phyloP scores from a whole-genome alignment of 2,797 vertebrate species.

The Paratrypauchen microcephalus region DNA sequence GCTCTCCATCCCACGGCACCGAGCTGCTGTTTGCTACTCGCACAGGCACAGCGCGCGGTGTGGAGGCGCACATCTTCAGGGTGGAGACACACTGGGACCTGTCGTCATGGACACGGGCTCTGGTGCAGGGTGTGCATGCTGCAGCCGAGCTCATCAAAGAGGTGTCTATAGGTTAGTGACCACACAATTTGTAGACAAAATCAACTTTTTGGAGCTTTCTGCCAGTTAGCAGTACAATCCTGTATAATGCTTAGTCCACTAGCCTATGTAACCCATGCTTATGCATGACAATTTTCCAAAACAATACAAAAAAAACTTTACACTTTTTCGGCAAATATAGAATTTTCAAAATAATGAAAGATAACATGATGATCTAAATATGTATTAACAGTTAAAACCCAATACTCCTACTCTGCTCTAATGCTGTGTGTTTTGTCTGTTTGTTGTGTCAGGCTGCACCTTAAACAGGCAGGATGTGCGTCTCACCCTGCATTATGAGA shows the following conservation, averaged over 20 bases:
- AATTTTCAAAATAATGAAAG: no score
- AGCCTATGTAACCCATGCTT: no score
- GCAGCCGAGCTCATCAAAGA: constrained; percentile 92
- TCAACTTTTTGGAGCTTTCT: no score
- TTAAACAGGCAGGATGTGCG: constrained; percentile 86
- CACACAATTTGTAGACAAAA: not conserved
- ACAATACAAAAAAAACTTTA: no score
- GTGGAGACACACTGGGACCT: constrained; percentile 96
- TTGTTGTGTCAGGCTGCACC: constrained; percentile 80
- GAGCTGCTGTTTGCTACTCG: constrained; percentile 92
- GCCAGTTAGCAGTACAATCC: no score
- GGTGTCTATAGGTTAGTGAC: constrained; percentile 88
- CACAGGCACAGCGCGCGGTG: constrained; percentile 89
- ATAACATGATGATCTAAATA: no score
- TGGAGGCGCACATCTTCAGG: constrained; percentile 91
- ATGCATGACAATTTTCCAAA: no score
- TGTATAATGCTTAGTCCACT: no score
- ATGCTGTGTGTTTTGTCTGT: not conserved
- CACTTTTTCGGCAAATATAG: no score
- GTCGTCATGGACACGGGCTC: constrained; percentile 89
- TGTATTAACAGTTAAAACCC: no score
- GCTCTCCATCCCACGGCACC: constrained; percentile 84
- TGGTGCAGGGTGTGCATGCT: constrained; percentile 90
- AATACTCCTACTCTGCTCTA: no score
- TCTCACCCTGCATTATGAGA: constrained; percentile 89